Conservation (phyloP, 2,888 invertebrate species). For the Brachyptera risi region DNA sequence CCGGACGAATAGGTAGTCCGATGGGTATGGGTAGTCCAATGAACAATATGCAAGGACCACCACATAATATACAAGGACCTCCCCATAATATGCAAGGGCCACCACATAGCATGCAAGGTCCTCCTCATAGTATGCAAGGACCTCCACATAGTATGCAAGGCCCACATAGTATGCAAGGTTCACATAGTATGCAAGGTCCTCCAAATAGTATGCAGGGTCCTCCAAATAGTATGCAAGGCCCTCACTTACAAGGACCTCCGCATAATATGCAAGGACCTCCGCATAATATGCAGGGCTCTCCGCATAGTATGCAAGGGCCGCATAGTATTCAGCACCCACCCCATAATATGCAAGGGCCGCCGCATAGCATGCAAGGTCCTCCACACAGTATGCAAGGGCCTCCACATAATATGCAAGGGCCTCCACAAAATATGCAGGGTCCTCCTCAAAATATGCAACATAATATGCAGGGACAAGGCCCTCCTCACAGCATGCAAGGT, state of each 20-base stretch:
- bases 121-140: slow-evolving; percentile 2
- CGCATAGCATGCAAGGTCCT: slow-evolving; percentile 2
- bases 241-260: slow-evolving; percentile 2
- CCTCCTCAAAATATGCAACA: slow-evolving; percentile 2
- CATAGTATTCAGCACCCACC: slow-evolving; percentile 2
- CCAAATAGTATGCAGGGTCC: slow-evolving; percentile 3
- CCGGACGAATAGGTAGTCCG: slow-evolving; percentile 52
- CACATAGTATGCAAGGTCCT: not conserved
- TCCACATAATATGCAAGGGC: slow-evolving; percentile 2
- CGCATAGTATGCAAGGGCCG: slow-evolving; percentile 4
- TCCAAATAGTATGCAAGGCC: not conserved
- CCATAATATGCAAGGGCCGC: slow-evolving; percentile 11
- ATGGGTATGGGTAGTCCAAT: slow-evolving; percentile 47
- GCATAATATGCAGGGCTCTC: slow-evolving; percentile 1
- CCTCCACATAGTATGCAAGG: not conserved
- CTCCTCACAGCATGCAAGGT: slow-evolving; percentile 5
- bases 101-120: not conserved
- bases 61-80: not conserved
- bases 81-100: slow-evolving; percentile 7
- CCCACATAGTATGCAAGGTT: not conserved
- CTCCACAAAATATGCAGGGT: slow-evolving; percentile 23
- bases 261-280: slow-evolving; percentile 23
- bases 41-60: slow-evolving; percentile 25
- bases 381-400: slow-evolving; percentile 9
- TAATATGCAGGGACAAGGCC: not conserved